phyloP scores from a whole-genome alignment of 1,140 invertebrate species.

The Drosophila serrata region DNA sequence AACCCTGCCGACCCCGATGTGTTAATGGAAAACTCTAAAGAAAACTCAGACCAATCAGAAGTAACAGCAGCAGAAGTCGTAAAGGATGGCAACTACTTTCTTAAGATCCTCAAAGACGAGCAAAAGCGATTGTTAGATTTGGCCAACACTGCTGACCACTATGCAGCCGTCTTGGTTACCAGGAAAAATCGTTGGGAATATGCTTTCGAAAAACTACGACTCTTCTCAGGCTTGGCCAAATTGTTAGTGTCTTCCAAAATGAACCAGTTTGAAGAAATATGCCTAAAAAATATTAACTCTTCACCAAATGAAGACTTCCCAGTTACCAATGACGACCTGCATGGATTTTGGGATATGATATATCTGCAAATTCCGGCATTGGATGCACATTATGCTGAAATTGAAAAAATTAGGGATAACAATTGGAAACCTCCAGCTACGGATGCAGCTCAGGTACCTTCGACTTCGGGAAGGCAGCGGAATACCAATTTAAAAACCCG shows the following conservation, averaged over 20 bases:
- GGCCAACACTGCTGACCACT: not conserved
- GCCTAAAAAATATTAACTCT: not conserved
- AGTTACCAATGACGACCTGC: not conserved
- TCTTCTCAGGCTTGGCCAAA: not conserved
- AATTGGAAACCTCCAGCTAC: not conserved
- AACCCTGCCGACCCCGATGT: not conserved
- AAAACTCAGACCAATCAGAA: not conserved
- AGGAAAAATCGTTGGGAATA: not conserved
- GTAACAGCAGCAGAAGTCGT: not conserved
- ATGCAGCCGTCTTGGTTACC: not conserved
- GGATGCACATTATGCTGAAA: not conserved
- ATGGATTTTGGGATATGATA: conserved; percentile 1
- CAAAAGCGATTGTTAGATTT: not conserved
- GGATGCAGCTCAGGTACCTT: no score
- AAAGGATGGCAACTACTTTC: not conserved
- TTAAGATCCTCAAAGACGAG: not conserved
- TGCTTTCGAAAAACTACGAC: not conserved
- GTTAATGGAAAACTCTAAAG: no score
- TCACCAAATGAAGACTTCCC: fast-evolving
- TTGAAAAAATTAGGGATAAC: not conserved
- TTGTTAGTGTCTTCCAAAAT: not conserved
- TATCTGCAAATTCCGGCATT: not conserved
- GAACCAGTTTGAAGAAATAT: not conserved
- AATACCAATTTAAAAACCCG: no score
- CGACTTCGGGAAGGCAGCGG: no score